phyloP scores from a whole-genome alignment of 2,113 vertebrate genomes.

The Calyptomena viridis region DNA sequence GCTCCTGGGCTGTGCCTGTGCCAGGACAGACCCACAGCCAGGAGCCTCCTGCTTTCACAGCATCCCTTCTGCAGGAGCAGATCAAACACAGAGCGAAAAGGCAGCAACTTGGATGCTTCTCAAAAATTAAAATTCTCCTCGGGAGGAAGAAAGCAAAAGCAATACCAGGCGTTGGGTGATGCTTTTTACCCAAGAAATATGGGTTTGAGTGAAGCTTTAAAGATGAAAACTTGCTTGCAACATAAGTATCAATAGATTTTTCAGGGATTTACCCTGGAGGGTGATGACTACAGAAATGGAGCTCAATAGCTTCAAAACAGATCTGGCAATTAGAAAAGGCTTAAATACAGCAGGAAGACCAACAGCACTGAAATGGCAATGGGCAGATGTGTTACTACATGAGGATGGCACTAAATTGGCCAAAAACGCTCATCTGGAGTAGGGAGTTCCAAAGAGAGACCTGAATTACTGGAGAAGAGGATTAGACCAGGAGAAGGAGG shows the following conservation, averaged over 20 bases:
- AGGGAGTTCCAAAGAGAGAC: background rate
- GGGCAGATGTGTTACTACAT: background rate
- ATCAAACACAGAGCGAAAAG: background rate
- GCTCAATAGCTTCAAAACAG: background rate
- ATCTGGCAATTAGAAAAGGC: background rate
- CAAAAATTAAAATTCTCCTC: constrained; percentile 20
- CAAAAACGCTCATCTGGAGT: accelerated
- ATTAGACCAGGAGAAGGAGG: background rate
- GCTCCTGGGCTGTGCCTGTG: background rate
- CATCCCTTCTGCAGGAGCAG: background rate
- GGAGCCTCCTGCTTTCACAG: background rate
- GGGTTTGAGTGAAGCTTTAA: background rate
- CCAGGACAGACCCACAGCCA: background rate
- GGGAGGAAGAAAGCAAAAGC: background rate
- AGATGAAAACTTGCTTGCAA: background rate
- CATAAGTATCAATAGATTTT: background rate
- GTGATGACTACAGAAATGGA: background rate
- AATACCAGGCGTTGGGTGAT: background rate
- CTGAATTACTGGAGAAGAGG: background rate
- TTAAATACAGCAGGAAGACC: background rate
- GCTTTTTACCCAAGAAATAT: background rate
- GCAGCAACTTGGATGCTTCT: background rate
- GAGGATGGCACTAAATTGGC: background rate
- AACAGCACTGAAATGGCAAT: background rate
- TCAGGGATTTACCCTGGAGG: background rate